Evolutionary conservation across 2,113 vertebrate species (phyloP), one percentile per base, ranked within the genome.

Genomic region (Prunella himalayana): DNA sequence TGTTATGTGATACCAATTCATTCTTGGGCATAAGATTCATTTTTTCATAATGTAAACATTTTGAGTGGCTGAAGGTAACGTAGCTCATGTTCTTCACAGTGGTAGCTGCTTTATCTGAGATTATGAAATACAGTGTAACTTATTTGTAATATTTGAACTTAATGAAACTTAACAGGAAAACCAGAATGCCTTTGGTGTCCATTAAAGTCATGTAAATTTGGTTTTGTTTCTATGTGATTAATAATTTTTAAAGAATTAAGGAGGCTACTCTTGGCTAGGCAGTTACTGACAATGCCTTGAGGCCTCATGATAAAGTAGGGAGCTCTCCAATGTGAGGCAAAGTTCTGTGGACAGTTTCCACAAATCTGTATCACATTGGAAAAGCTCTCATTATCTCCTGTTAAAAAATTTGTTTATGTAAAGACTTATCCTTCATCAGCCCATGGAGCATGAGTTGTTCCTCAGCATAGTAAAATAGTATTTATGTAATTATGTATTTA

Each of bases 211-310:
- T 90, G 72, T 95, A 80, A 54, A 6, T 30, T 45, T 78, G 57
- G 35, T 91, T 93, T 50, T 88, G n/a, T 92, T 96, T 94, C 57
- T 87, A 10, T 86, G 60, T 75, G 84, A 80, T 82, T 83, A 90
- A 78, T 88, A 20, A 16, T 41, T 91, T 95, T 82, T 72, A 54
- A 88, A 96, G 50, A 87, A 95, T 75, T 73, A 88, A 49, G 24
- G 63, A 85, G 75, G 64, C 13, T 21, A 0, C 56, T 84, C 14
- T 87, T 95, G 92, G 33, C 75, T 56, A 88, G 37, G 53, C 56
- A 72, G n/a, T 30, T 76, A 59, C 14, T 72, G 71, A 21, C 15
- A 41, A 15, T 86, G 64, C 35, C 54, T 78, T 82, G 37, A 60
- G 65, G 33, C 21, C 54, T 49, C 27, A 31, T 39, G 69, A 42